These are phyloP conservation scores for Thunnus thynnus DNA, from an alignment of 2,113 vertebrate genomes.

Conservation along the genomic window DNA sequence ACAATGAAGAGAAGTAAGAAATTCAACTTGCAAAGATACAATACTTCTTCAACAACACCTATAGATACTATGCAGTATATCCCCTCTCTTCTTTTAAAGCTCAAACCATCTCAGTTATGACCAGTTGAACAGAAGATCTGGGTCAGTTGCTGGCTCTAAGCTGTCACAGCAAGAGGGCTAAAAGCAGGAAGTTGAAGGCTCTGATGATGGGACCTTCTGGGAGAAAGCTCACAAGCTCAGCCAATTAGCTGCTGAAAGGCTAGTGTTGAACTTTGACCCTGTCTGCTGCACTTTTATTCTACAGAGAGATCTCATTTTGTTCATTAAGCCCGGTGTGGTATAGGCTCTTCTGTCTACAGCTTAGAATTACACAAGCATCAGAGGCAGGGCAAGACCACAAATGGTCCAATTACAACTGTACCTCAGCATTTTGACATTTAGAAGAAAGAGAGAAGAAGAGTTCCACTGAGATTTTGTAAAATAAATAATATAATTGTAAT, in stretches of 20 bases:
- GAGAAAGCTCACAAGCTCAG: conserved; percentile 70
- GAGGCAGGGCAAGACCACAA: conserved; percentile 54
- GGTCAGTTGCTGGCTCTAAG: conserved; percentile 64
- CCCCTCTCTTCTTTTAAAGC: not conserved
- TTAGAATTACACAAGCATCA: conserved; percentile 65
- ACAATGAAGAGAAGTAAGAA: not conserved
- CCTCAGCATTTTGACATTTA: conserved; percentile 64
- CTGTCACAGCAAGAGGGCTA: conserved; percentile 64
- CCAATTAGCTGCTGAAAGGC: conserved; percentile 80
- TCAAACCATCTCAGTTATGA: conserved; percentile 8
- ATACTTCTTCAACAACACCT: not conserved
- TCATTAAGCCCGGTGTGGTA: conserved; percentile 72
- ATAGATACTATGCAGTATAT: not conserved
- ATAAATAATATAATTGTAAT: conserved; percentile 8
- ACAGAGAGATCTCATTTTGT: conserved; percentile 75
- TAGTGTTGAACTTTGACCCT: conserved; percentile 72
- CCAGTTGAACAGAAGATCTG: conserved; percentile 43
- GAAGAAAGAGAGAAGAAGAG: conserved; percentile 19
- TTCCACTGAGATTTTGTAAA: conserved; percentile 5
- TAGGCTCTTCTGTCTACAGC: conserved; percentile 57
- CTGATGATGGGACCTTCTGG: conserved; percentile 66
- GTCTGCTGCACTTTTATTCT: conserved; percentile 68
- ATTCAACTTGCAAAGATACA: conserved; percentile 16
- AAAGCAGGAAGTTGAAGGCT: conserved; percentile 60
- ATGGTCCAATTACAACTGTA: conserved; percentile 67